These are phyloP conservation scores for Danaus chrysippus DNA, from an alignment of 2,888 invertebrate species.

Conservation along the genomic window DNA sequence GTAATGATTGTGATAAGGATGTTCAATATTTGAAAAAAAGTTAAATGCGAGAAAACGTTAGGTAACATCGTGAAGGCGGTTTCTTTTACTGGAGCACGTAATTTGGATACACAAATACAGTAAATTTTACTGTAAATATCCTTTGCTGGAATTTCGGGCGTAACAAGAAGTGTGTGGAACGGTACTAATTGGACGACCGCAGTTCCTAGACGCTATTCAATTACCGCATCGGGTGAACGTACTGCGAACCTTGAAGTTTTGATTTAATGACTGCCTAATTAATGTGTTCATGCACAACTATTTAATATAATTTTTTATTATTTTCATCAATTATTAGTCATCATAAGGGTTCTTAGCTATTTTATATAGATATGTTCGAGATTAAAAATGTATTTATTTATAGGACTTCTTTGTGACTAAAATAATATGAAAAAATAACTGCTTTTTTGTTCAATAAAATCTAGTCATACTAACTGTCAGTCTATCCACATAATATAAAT, in stretches of 20 bases:
- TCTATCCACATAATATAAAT: too few species aligned
- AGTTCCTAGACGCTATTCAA: slow-evolving; percentile 10
- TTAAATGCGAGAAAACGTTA: not conserved
- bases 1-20: too few species aligned
- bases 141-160: slow-evolving; percentile 7
- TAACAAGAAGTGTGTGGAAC: slow-evolving; percentile 8
- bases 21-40: too few species aligned
- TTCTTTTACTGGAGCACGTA: slow-evolving; percentile 1
- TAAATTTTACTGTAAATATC: slow-evolving; percentile 8
- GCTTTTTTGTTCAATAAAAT: too few species aligned
- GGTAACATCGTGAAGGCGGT: not conserved
- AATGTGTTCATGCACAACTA: not conserved
- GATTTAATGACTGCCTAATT: slow-evolving; percentile 2
- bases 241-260: slow-evolving; percentile 6
- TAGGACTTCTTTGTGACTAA: too few species aligned
- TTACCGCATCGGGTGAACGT: slow-evolving; percentile 10
- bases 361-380: not conserved
- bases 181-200: slow-evolving; percentile 17
- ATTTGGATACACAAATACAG: slow-evolving; percentile 5
- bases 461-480: too few species aligned
- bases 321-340: not conserved
- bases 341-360: not conserved
- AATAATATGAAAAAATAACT: too few species aligned
- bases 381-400: too few species aligned
- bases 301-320: not conserved